A percentile compares a stretch with the other conserved stretches of the same genome.
Conservation (phyloP, 2,888 invertebrate genomes). For the Mycogona germanica region DNA sequence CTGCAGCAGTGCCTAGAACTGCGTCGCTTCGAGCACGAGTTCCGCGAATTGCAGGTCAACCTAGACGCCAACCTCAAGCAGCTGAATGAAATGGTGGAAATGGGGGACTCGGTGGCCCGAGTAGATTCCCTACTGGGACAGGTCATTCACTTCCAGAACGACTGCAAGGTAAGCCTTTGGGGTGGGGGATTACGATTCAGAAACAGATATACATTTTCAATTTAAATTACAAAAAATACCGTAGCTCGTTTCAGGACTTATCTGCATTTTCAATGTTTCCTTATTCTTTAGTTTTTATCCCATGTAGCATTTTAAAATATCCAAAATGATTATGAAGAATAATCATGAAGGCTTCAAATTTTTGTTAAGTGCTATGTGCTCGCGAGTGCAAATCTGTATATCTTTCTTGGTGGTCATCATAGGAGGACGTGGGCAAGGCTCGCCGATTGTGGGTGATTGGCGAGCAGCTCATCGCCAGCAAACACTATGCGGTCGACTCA, state of each 20-base stretch:
- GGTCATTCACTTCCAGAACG: slow-evolving; percentile 58
- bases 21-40: slow-evolving; percentile 87
- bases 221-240: neutral
- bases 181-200: no score
- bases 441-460: slow-evolving; percentile 62
- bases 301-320: no score
- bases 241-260: no score
- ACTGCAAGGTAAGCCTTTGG: slow-evolving; percentile 40
- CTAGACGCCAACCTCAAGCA: slow-evolving; percentile 67
- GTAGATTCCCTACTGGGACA: slow-evolving; percentile 68
- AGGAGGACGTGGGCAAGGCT: slow-evolving; percentile 67
- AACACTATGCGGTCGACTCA: slow-evolving; percentile 78
- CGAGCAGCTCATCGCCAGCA: slow-evolving; percentile 66
- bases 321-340: no score
- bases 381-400: no score
- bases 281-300: no score
- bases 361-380: neutral
- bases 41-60: slow-evolving; percentile 72
- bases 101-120: slow-evolving; percentile 71
- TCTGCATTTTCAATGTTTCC: slow-evolving; percentile 7
- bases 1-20: slow-evolving; percentile 81
- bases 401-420: slow-evolving; percentile 27
- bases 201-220: neutral
- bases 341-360: slow-evolving; percentile 2
- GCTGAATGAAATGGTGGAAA: slow-evolving; percentile 71